Percentiles rank a stretch among this genome's conserved stretches.
These are phyloP conservation scores for Leucophenga maculata DNA, from an alignment of 2,888 invertebrate genomes.

Conservation along the genomic window DNA sequence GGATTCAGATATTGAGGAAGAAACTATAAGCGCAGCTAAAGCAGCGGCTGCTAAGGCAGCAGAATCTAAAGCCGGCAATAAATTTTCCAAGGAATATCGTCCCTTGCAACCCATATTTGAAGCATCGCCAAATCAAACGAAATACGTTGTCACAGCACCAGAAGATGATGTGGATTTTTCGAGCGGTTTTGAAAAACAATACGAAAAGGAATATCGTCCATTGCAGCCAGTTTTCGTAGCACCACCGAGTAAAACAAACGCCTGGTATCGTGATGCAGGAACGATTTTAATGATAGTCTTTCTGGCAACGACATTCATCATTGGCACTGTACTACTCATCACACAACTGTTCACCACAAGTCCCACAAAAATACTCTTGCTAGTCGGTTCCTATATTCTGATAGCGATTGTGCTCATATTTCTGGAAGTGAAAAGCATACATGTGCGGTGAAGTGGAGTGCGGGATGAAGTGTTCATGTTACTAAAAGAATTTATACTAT, in stretches of 20 bases:
- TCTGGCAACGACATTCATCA: conserved; percentile 48
- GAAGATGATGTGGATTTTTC: conserved; percentile 62
- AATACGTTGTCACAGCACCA: too few relatives aligned
- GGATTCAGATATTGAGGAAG: conserved; percentile 49
- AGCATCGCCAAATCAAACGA: too few relatives aligned
- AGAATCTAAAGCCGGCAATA: neutral
- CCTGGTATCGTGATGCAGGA: conserved; percentile 60
- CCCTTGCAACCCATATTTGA: too few relatives aligned
- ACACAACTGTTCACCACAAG: conserved; percentile 56
- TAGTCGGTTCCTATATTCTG: conserved; percentile 50
- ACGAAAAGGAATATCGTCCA: conserved; percentile 61
- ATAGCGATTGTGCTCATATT: conserved; percentile 53
- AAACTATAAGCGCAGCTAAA: conserved; percentile 39
- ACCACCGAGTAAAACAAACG: conserved; percentile 47
- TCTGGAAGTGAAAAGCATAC: conserved; percentile 62
- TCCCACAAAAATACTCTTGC: conserved; percentile 49
- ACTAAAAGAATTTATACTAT: too few relatives aligned
- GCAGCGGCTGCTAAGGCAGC: conserved; percentile 28
- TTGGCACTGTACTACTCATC: conserved; percentile 56
- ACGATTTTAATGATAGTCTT: conserved; percentile 54
- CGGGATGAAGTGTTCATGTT: neutral
- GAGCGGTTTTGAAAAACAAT: conserved; percentile 65
- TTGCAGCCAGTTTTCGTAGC: conserved; percentile 48
- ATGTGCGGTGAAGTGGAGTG: conserved; percentile 50
- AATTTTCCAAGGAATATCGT: too few relatives aligned